A percentile compares a stretch with the other conserved stretches of the same genome.
phyloP scores from a whole-genome alignment of 53 echinoderm and acorn worm genomes.

The Hippasteria phrygiana region DNA sequence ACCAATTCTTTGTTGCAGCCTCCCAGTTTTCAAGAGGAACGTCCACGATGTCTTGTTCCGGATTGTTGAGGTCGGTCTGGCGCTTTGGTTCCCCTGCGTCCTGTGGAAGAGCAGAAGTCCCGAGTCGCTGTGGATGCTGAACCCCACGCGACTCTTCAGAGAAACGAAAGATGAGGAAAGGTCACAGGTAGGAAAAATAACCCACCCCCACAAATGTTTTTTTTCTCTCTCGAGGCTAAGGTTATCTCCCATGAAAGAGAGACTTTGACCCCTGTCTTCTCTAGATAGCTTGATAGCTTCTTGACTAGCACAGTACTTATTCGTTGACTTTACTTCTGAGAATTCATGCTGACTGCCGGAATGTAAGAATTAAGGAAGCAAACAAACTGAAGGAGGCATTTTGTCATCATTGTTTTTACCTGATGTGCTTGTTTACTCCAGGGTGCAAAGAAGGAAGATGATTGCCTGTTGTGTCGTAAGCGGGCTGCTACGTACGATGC shows the following conservation, averaged over 20 bases:
- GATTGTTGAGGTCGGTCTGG: slow-evolving; percentile 94
- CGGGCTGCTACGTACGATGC: slow-evolving; percentile 54
- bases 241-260: background rate
- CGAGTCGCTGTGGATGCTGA: slow-evolving; percentile 93
- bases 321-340: too few relatives aligned
- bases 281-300: too few relatives aligned
- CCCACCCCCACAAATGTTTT: too few relatives aligned
- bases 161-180: slow-evolving; percentile 83
- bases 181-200: slow-evolving; percentile 32
- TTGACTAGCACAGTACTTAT: too few relatives aligned
- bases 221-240: too few relatives aligned
- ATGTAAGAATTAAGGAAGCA: too few relatives aligned
- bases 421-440: background rate
- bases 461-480: slow-evolving; percentile 54
- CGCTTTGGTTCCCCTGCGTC: slow-evolving; percentile 98
- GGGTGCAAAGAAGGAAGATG: slow-evolving; percentile 53
- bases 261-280: too few relatives aligned
- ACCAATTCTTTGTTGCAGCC: slow-evolving; percentile 61
- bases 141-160: slow-evolving; percentile 86
- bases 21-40: slow-evolving; percentile 84
- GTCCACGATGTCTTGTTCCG: slow-evolving; percentile 89
- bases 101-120: slow-evolving; percentile 95
- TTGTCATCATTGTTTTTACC: background rate
- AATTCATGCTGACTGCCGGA: too few relatives aligned
- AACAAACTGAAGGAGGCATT: background rate